A percentile compares a stretch with the other conserved stretches of the same genome.
Conservation (phyloP, 2,797 vertebrate genomes). For the Pseudomugil tenellus region DNA sequence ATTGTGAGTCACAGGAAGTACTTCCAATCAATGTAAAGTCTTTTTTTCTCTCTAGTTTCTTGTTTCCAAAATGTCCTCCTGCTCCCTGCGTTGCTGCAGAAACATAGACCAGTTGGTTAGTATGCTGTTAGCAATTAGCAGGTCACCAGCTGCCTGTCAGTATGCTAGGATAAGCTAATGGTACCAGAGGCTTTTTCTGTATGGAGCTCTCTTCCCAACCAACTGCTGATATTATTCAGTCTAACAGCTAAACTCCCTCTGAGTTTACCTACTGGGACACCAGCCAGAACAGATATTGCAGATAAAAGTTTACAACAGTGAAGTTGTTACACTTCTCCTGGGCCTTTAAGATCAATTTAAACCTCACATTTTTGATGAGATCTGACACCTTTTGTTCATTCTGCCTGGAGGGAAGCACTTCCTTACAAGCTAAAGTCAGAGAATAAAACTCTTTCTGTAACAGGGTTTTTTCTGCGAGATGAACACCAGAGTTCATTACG, state of each 20-base stretch:
- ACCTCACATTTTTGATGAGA: neutral
- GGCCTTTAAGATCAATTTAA: neutral
- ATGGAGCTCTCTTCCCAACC: neutral
- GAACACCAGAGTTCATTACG: neutral
- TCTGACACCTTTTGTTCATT: slow-evolving; percentile 2
- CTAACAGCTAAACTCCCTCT: neutral
- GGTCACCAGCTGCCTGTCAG: slow-evolving; percentile 41
- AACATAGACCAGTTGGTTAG: slow-evolving; percentile 47
- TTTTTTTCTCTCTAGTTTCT: slow-evolving; percentile 33
- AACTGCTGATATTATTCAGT: neutral
- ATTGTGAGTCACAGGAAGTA: slow-evolving; percentile 68
- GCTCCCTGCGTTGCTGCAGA: slow-evolving; percentile 39
- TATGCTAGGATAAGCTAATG: slow-evolving; percentile 35
- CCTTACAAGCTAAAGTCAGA: neutral
- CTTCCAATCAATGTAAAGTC: slow-evolving; percentile 56
- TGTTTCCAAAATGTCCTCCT: slow-evolving; percentile 43
- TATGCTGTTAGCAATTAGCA: slow-evolving; percentile 49
- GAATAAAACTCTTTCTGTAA: neutral
- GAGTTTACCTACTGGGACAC: neutral
- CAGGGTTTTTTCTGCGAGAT: neutral
- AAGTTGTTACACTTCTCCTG: neutral
- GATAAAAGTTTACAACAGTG: neutral
- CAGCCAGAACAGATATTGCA: neutral
- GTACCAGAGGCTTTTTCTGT: slow-evolving; percentile 1
- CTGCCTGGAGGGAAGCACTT: neutral